Percentiles rank a stretch among this genome's conserved stretches.
phyloP scores from a whole-genome alignment of 2,888 invertebrate species.

The Pheosia tremula region DNA sequence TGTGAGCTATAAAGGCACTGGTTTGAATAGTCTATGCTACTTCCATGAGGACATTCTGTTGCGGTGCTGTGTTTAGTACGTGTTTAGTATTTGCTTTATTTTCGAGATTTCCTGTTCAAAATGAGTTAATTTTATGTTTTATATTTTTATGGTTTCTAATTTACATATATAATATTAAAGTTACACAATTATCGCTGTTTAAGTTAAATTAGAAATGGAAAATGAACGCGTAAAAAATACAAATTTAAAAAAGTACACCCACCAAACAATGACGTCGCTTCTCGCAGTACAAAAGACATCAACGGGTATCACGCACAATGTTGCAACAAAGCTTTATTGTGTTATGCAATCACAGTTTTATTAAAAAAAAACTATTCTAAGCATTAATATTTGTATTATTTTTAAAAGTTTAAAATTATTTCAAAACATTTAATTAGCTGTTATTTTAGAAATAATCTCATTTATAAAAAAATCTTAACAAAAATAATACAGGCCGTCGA shows the following conservation, averaged over 20 bases:
- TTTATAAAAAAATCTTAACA: no score
- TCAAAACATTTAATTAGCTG: no score
- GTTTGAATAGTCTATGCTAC: slow-evolving; percentile 28
- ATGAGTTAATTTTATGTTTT: neutral
- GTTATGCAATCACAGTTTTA: neutral
- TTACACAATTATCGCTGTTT: slow-evolving; percentile 4
- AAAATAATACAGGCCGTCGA: no score
- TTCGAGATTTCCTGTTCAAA: neutral
- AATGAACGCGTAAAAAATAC: neutral
- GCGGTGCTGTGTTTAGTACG: slow-evolving; percentile 25
- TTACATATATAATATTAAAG: no score
- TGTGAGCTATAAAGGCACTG: slow-evolving; percentile 35
- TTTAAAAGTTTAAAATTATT: no score
- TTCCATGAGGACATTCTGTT: slow-evolving; percentile 40
- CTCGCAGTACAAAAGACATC: slow-evolving; percentile 14
- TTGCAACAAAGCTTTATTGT: neutral
- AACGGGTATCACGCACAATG: slow-evolving; percentile 2
- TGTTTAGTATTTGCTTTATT: slow-evolving; percentile 20
- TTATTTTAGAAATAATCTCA: no score
- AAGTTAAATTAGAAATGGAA: neutral
- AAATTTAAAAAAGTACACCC: neutral
- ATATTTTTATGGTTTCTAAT: neutral
- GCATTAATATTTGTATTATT: no score
- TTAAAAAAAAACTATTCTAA: no score
- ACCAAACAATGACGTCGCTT: slow-evolving; percentile 5